Conservation (phyloP, 2,113 vertebrate genomes). For the Oncorhynchus masou region DNA sequence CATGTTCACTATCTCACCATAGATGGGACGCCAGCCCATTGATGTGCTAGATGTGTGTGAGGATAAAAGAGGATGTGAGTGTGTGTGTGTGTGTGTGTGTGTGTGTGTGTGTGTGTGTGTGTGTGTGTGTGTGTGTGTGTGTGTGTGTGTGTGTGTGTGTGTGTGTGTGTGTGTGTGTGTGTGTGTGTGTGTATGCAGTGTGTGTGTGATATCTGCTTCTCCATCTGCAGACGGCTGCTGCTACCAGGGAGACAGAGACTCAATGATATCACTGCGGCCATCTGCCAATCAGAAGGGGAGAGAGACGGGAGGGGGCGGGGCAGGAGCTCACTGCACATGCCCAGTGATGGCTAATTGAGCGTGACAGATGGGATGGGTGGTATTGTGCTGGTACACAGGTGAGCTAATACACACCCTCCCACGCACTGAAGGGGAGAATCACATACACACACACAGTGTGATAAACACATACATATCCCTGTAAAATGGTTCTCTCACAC, state of each 20-base stretch:
- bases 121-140: constrained; percentile 1
- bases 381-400: constrained; percentile 70
- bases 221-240: constrained; percentile 71
- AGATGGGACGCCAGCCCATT: background rate
- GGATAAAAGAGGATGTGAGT: background rate
- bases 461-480: background rate
- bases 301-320: constrained; percentile 21
- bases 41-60: background rate
- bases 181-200: constrained; percentile 18
- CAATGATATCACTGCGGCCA: constrained; percentile 66
- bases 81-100: background rate
- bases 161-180: constrained; percentile 25
- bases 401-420: constrained; percentile 68
- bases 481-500: background rate
- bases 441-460: constrained; percentile 48
- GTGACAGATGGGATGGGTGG: constrained; percentile 55
- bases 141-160: background rate
- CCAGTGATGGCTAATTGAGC: constrained; percentile 69
- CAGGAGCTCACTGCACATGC: constrained; percentile 30
- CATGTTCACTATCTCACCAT: background rate
- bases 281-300: constrained; percentile 63
- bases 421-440: constrained; percentile 30
- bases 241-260: constrained; percentile 64
- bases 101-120: background rate
- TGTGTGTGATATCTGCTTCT: constrained; percentile 61